Evolutionary conservation across 2,888 invertebrate genomes (phyloP), one percentile per base, ranked within the genome.

Genomic region (Xanthostigma xanthostigma): DNA sequence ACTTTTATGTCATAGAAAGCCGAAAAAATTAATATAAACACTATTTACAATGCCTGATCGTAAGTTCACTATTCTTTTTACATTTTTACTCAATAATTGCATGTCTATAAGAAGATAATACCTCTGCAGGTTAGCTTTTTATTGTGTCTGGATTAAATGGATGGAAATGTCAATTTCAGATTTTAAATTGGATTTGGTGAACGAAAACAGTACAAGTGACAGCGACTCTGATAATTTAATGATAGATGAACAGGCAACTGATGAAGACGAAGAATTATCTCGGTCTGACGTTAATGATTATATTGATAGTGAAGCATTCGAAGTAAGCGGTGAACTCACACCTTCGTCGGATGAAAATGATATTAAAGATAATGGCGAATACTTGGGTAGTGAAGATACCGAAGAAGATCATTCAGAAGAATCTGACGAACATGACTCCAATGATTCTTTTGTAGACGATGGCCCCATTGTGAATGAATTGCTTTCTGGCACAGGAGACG

Each of bases 401-500:
- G 46, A 41, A 34, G 39, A 13, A 13, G 40, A 39, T n/a, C 12
- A 34, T 6, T 42, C 17, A 12, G 42, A 42, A n/a, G 45, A 45
- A 34, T 14, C 9, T 11, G 36, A 27, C 6, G 27, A 27, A 6
- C 1, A 27, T 27, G 3, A 27, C 6, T 27, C 27, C 27, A 6
- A 45, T 37, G 37, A 38, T 36, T 45, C 37, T 14, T 17, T 45
- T n/a, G 37, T 14, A 9, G 45, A 45, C 36, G 45, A 43, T 11
- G 13, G 11, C 13, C 13, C 6, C 10, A 9, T 17, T 8, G 27
- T 17, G 9, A 12, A 8, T 10, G 45, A 17, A 46, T 33, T 46
- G 11, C 40, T 46, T 27, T 46, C 46, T 11, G 46, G 46, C 11
- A 40, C 46, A 35, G 46, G 46, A 4, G 46, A 46, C 34, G 46